Conservation (phyloP, 2,113 vertebrate species). For the Scalopus aquaticus region DNA sequence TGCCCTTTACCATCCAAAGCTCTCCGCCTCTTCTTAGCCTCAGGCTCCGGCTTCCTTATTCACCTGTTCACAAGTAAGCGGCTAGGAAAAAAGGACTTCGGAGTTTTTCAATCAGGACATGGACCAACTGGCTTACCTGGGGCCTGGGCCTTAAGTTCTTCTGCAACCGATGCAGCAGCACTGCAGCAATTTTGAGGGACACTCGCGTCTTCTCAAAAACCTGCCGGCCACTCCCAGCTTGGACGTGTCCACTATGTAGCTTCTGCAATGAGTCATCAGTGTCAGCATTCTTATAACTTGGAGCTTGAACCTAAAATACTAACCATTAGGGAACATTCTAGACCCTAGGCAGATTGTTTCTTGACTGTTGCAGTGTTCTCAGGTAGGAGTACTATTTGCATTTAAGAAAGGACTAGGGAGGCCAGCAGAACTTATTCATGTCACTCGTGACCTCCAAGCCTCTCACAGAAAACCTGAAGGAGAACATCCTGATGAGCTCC, state of each 20-base stretch:
- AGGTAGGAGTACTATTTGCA: not conserved
- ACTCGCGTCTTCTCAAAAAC: not conserved
- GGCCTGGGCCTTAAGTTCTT: not conserved
- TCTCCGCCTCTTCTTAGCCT: not conserved
- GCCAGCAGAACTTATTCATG: not conserved
- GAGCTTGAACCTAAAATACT: too few relatives aligned
- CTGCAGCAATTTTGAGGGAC: not conserved
- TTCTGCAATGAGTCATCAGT: not conserved
- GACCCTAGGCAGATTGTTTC: too few relatives aligned
- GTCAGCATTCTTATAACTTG: not conserved
- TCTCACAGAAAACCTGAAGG: not conserved
- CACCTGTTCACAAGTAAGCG: not conserved
- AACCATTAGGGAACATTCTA: not conserved
- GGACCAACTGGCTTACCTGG: not conserved
- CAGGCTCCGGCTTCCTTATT: not conserved
- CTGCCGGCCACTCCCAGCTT: not conserved
- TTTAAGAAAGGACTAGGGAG: not conserved
- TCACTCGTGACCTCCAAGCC: not conserved
- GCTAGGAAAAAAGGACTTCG: not conserved
- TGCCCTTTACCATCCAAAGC: not conserved
- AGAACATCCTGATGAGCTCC: not conserved
- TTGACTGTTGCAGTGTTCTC: not conserved
- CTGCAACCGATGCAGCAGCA: fast-evolving
- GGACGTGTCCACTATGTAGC: not conserved
- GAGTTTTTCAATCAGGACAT: not conserved